These are phyloP conservation scores for Holothuria leucospilota DNA, from an alignment of 53 echinoderm and acorn worm species.

Conservation along the genomic window DNA sequence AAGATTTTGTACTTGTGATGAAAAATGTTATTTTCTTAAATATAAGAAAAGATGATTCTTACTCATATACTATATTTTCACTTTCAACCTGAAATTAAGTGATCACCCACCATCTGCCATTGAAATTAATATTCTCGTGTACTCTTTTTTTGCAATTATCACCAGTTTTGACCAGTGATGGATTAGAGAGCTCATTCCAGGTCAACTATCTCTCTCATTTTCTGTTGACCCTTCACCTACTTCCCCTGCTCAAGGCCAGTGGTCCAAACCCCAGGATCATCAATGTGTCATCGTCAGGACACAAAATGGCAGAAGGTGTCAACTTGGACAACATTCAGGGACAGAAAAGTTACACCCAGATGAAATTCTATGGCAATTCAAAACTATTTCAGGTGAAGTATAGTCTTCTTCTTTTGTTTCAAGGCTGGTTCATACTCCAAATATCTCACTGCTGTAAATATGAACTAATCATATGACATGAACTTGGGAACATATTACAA, in stretches of 20 bases:
- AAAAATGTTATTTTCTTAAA: no score
- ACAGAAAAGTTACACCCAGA: conserved; percentile 54
- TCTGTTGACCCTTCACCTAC: conserved; percentile 79
- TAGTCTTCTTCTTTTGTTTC: background rate
- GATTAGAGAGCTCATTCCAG: conserved; percentile 80
- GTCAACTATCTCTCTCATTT: conserved; percentile 92
- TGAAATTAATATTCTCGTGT: no score
- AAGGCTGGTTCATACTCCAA: no score
- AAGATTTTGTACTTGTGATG: no score
- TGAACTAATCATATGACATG: no score
- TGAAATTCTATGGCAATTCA: conserved; percentile 44
- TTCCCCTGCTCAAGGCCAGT: conserved; percentile 76
- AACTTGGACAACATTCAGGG: conserved; percentile 44
- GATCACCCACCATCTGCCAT: no score
- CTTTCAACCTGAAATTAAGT: no score
- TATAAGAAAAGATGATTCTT: no score
- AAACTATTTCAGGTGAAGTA: conserved; percentile 63
- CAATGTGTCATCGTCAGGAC: conserved; percentile 69
- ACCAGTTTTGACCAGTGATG: conserved; percentile 66
- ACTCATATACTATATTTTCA: no score
- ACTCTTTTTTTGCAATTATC: background rate
- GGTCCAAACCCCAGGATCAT: conserved; percentile 70
- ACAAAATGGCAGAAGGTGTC: conserved; percentile 37
- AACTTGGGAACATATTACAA: no score
- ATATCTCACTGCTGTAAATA: no score